Conservation (phyloP, 2,113 vertebrate species). For the Atrichornis clamosus region DNA sequence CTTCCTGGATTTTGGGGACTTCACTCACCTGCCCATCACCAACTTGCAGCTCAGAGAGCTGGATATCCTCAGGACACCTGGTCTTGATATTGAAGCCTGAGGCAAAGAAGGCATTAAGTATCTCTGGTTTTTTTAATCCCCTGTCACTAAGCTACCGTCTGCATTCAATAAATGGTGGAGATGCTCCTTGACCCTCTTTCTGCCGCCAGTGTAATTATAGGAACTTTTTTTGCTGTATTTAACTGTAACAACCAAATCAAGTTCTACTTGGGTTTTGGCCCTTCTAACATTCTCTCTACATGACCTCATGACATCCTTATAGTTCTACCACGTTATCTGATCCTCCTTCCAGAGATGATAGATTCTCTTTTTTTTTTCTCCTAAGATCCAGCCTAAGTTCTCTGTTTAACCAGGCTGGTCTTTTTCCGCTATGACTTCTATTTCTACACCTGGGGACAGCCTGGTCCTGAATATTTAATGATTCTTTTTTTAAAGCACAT, state of each 20-base stretch:
- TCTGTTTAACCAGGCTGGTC: not conserved
- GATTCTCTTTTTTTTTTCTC: not conserved
- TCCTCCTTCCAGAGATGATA: not conserved
- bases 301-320: not conserved
- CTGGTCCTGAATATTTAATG: not conserved
- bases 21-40: not conserved
- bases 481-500: not conserved
- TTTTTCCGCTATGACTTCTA: fast-evolving
- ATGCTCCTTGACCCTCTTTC: not conserved
- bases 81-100: not conserved
- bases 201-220: not conserved
- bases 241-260: not conserved
- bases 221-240: not conserved
- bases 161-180: not conserved
- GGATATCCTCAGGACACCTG: not conserved
- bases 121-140: not conserved
- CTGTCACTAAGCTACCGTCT: not conserved
- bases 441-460: not conserved
- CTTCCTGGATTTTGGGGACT: not conserved
- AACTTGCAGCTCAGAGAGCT: not conserved
- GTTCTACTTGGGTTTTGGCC: not conserved
- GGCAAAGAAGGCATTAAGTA: not conserved
- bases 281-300: not conserved
- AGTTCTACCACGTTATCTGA: not conserved
- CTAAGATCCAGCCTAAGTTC: not conserved